Base-by-base conservation (phyloP, 2,888 invertebrate genomes). In the Polia nebulosa region DNA sequence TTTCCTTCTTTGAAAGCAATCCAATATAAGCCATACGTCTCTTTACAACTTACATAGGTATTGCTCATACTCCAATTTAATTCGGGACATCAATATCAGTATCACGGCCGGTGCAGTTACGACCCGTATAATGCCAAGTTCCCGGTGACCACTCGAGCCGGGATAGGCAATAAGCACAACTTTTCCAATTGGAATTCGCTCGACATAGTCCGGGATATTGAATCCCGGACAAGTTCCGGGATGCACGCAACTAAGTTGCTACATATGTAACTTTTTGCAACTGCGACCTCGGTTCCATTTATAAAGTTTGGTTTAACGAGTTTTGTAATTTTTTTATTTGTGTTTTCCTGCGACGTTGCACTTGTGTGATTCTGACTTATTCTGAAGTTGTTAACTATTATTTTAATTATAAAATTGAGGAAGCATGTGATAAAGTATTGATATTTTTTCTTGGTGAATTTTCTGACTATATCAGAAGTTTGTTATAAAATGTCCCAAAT, bases 111-210 rank as follows among this genome's bases (percentile, higher is more conserved):
- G 11, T 6, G 53, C 49, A 47, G 69, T 27, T 64, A 9, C 57
- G 29, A 47, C 27, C 49, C 44, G 49, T 44, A 63, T 69, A 69
- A 60, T 68, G 29, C 39, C 63, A 51, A 55, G 41, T 59, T 64
- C 29, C 20, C 63, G 64, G 44, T 69, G 77, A 47, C 75, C 75
- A 69, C 69, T 78, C 51, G 29, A 64, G 34, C 53, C 74, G 57
- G 79, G 58, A 53, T 52, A 64, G 69, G 74, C 74, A 76, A 76
- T 78, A 77, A 77, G 76, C 20, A 51, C 63, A 84, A 84, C 82
- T 88, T 88, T 88, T 86, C 82, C 88, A 86, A 89, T 89, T 84
- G 82, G 81, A 87, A 86, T 84, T 85, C 81, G 81, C 76, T 77
- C 72, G 64, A 82, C 80, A 72, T 70, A 62, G 73, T 79, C 65